phyloP scores from a whole-genome alignment of 2,113 vertebrate species.

The Seriola rivoliana region DNA sequence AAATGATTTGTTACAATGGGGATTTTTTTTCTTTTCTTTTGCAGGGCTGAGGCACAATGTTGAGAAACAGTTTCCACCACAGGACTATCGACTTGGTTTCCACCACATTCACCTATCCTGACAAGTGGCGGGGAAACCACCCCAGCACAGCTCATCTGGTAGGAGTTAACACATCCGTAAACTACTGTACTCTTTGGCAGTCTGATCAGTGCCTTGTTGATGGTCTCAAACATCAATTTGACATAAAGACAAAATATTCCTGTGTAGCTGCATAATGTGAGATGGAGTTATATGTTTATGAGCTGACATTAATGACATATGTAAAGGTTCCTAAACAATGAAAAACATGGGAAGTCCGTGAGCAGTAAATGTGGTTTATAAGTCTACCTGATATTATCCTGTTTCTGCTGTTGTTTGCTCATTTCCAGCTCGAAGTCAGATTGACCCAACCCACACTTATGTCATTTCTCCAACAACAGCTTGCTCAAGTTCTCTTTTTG shows the following conservation, averaged over 20 bases:
- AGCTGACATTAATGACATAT: neutral
- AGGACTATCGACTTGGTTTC: conserved; percentile 37
- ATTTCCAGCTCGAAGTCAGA: neutral
- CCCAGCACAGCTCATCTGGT: conserved; percentile 41
- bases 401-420: neutral
- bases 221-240: neutral
- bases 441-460: neutral
- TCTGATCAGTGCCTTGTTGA: conserved; percentile 9
- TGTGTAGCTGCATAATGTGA: neutral
- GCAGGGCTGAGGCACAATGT: conserved; percentile 37
- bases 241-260: neutral
- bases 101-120: conserved; percentile 46
- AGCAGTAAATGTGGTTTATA: conserved; percentile 2
- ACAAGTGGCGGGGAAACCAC: conserved; percentile 29
- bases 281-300: neutral
- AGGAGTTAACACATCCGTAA: conserved; percentile 31
- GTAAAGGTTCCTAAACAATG: neutral
- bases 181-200: conserved; percentile 6
- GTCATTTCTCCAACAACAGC: neutral
- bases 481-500: neutral
- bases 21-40: conserved; percentile 34
- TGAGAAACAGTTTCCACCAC: conserved; percentile 35
- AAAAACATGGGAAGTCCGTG: neutral
- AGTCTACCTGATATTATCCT: neutral
- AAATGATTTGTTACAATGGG: conserved; percentile 20